phyloP scores from a whole-genome alignment of 2,113 vertebrate genomes.

The Pteruthius melanotis region DNA sequence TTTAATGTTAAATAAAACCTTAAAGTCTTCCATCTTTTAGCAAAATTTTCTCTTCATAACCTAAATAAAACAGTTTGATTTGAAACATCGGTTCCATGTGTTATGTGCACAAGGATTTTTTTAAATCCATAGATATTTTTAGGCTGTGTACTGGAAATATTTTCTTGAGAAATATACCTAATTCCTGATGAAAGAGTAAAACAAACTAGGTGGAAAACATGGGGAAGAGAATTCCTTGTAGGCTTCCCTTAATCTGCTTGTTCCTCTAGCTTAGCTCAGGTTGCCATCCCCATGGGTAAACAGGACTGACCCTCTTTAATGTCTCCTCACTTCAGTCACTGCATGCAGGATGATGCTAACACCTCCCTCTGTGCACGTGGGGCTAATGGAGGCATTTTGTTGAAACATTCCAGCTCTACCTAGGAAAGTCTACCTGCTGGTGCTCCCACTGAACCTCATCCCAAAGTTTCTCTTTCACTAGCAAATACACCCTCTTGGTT shows the following conservation, averaged over 20 bases:
- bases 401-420: not conserved
- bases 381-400: not conserved
- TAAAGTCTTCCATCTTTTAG: not conserved
- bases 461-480: not conserved
- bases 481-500: not conserved
- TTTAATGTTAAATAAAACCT: not conserved
- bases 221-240: not conserved
- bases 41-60: not conserved
- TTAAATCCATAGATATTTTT: not conserved
- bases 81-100: not conserved
- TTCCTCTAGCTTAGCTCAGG: not conserved
- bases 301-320: not conserved
- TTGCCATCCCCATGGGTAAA: not conserved
- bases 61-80: not conserved
- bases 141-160: not conserved
- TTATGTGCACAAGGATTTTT: not conserved
- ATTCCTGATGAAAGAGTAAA: not conserved
- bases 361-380: not conserved
- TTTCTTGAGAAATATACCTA: not conserved
- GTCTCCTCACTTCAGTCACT: not conserved
- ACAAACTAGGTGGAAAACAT: not conserved
- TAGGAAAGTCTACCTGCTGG: not conserved
- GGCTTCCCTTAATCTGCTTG: not conserved
- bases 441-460: not conserved
- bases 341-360: rapidly evolving